Percentiles rank a stretch among this genome's conserved stretches.
These are phyloP conservation scores for Torymus aiolomorphi DNA, from an alignment of 2,888 invertebrate species.

Conservation along the genomic window DNA sequence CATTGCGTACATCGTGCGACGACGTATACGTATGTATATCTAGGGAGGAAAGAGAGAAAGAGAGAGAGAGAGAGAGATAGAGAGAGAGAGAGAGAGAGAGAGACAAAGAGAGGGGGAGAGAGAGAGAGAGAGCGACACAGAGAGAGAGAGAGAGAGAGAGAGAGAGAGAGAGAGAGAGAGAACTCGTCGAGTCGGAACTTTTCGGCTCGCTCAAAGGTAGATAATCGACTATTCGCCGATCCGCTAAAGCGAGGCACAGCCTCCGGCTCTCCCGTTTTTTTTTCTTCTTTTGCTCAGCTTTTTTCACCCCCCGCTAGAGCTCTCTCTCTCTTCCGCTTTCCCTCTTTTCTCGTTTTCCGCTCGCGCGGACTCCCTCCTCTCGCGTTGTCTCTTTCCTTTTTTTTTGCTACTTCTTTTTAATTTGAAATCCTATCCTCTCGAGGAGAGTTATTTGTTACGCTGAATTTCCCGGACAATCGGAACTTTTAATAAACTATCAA, in stretches of 20 bases:
- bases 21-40: not conserved
- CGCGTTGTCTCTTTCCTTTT: not conserved
- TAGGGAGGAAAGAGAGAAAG: no score
- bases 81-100: no score
- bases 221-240: conserved; percentile 51
- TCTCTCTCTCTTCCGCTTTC: not conserved
- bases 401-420: conserved; percentile 15
- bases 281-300: conserved; percentile 16
- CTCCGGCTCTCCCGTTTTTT: not conserved
- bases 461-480: conserved; percentile 26
- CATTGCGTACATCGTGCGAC: conserved; percentile 22
- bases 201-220: conserved; percentile 40
- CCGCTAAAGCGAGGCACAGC: conserved; percentile 17
- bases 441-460: conserved; percentile 36
- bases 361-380: no score
- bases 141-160: no score
- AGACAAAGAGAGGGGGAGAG: no score
- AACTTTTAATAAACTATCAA: conserved; percentile 33
- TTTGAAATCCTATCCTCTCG: conserved; percentile 23
- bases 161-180: no score
- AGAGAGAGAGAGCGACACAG: no score
- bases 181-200: conserved; percentile 37
- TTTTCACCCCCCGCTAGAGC: not conserved
- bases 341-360: conserved; percentile 23
- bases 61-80: no score